Percentiles rank a stretch among this genome's conserved stretches.
phyloP scores from a whole-genome alignment of 2,888 invertebrate species.

The Euproctis similis region DNA sequence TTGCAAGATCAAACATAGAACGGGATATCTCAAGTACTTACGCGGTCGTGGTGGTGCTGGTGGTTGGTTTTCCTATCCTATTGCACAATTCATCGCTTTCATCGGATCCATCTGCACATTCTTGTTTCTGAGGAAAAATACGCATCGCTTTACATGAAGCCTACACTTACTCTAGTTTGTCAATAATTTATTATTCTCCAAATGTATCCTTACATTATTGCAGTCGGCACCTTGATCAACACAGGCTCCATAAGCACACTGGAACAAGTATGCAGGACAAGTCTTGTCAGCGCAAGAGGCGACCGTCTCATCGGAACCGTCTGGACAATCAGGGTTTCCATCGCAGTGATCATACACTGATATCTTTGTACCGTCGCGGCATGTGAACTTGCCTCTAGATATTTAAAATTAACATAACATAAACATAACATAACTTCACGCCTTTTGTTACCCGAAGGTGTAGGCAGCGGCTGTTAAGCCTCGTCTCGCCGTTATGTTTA shows the following conservation, averaged over 20 bases:
- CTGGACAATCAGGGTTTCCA: slow-evolving; percentile 42
- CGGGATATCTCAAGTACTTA: no score
- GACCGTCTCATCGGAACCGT: slow-evolving; percentile 54
- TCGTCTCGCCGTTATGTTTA: no score
- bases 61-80: neutral
- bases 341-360: slow-evolving; percentile 43
- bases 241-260: slow-evolving; percentile 79
- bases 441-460: no score
- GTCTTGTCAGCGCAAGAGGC: slow-evolving; percentile 41
- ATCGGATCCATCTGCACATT: slow-evolving; percentile 56
- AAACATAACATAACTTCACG: no score
- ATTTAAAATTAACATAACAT: neutral
- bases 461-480: no score
- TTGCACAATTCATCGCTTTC: slow-evolving; percentile 46
- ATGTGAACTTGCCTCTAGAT: slow-evolving; percentile 43
- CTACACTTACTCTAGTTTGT: no score
- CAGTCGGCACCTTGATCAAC: slow-evolving; percentile 75
- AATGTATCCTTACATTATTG: slow-evolving; percentile 48
- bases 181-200: no score
- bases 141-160: no score
- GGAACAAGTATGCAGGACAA: slow-evolving; percentile 73
- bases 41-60: neutral
- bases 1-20: no score
- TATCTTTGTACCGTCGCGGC: slow-evolving; percentile 40
- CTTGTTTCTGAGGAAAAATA: slow-evolving; percentile 36